Conservation (phyloP, 1,140 invertebrate species). For the Nilaparvata lugens region DNA sequence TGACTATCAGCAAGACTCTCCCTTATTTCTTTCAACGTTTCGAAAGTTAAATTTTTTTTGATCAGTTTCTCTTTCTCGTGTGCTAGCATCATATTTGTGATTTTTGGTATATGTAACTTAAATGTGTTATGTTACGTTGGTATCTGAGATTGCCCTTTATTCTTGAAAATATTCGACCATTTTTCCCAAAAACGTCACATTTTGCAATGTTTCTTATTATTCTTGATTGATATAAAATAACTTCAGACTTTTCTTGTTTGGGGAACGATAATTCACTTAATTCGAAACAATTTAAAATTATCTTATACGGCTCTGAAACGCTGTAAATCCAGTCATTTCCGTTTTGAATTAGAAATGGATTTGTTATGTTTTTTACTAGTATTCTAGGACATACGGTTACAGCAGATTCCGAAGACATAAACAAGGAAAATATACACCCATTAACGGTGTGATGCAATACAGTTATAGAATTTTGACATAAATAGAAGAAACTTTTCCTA, state of each 20-base stretch:
- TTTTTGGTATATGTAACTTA: background rate
- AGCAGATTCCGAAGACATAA: background rate
- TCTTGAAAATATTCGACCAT: background rate
- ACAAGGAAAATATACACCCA: background rate
- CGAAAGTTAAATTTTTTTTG: no score
- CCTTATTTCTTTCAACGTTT: no score
- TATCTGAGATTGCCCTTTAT: background rate
- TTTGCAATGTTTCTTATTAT: no score
- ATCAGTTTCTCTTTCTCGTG: no score
- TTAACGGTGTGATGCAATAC: background rate
- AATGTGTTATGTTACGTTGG: background rate
- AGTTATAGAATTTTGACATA: background rate
- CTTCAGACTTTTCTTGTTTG: no score
- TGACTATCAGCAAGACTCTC: no score
- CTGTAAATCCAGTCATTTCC: background rate
- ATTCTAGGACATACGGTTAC: background rate
- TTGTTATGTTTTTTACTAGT: background rate
- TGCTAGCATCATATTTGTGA: no score
- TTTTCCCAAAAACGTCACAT: no score
- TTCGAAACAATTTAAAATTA: no score
- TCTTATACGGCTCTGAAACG: no score
- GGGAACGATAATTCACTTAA: no score
- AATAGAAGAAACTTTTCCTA: conserved; percentile 1
- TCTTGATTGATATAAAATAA: no score
- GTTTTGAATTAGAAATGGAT: background rate